These are phyloP conservation scores for Gadopsis bispinosus DNA, from an alignment of 2,797 vertebrate species.

Conservation along the genomic window DNA sequence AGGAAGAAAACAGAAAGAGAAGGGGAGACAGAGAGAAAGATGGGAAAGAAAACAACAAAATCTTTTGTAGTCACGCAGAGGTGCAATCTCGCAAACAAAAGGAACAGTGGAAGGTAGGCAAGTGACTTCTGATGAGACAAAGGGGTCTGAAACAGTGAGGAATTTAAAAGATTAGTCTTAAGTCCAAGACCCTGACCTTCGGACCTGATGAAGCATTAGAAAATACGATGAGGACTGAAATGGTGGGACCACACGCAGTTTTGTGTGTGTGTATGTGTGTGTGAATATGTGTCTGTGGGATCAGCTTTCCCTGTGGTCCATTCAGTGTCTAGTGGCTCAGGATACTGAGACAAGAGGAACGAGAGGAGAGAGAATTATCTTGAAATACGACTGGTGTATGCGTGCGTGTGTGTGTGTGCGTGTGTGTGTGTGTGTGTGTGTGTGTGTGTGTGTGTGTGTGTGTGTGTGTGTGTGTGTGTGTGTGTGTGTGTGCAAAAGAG, in stretches of 20 bases:
- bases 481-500: constrained; percentile 20
- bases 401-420: constrained; percentile 25
- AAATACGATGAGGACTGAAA: constrained; percentile 64
- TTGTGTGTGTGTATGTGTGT: constrained; percentile 35
- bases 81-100: constrained; percentile 45
- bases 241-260: constrained; percentile 74
- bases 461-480: constrained; percentile 10
- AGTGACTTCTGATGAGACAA: constrained; percentile 64
- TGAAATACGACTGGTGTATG: constrained; percentile 73
- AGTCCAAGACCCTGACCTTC: constrained; percentile 66
- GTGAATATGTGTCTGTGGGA: constrained; percentile 64
- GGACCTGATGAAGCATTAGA: constrained; percentile 74
- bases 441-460: constrained; percentile 9
- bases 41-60: constrained; percentile 61
- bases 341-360: constrained; percentile 79
- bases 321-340: constrained; percentile 75
- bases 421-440: constrained; percentile 7
- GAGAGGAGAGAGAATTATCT: constrained; percentile 77
- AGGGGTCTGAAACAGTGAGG: constrained; percentile 57
- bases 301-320: constrained; percentile 79
- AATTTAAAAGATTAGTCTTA: constrained; percentile 76
- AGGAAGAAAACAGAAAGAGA: constrained; percentile 58
- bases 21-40: constrained; percentile 44
- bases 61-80: constrained; percentile 40
- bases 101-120: constrained; percentile 36